Evolutionary conservation across 2,888 invertebrate species (phyloP), one percentile per base, ranked within the genome.

Genomic region (Steinernema hermaphroditum): DNA sequence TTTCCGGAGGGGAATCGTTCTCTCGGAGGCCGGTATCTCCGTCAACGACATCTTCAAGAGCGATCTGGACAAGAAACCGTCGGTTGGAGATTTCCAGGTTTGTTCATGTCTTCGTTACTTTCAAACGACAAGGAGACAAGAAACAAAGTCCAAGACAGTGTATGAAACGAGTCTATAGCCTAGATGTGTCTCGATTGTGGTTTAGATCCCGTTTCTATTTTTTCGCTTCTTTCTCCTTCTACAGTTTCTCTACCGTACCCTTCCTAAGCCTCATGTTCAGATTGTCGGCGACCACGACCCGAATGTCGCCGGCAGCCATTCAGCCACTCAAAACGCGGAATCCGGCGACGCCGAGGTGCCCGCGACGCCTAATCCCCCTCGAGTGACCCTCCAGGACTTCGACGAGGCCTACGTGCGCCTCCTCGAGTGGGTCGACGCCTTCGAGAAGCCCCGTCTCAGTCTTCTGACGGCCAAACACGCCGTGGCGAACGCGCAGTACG

Each of bases 361-460:
- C 4, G 2, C 27, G 4, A 37, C 16, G 62, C 54, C 22, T 1
- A 62, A 29, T 76, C 46, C 71, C 62, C 19, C 44, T 4, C 22
- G 9, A 2, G 70, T 77, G 27, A 72, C 75, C n/a, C 68, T 71
- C 34, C 69, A 69, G 27, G 90, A 91, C 29, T 89, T 93, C 27
- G 90, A 91, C 81, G 90, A 88, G 70, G 88, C 89, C 74, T 91
- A 90, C 90, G 89, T 90, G 74, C 92, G 93, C 83, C 89, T 94
- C 78, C 90, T 92, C 81, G 93, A 93, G 88, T 94, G 92, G 88
- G 90, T 91, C 0, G 94, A 95, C 87, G 89, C 92, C 62, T 91
- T 90, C 71, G 94, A 94, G 41, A 57, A 41, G 37, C 57, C 32
- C 22, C 22, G 27, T 79, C 80, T 0, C 87, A 92, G 92, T 91